phyloP scores from a whole-genome alignment of 2,113 vertebrate species.

The Microtus oregoni region DNA sequence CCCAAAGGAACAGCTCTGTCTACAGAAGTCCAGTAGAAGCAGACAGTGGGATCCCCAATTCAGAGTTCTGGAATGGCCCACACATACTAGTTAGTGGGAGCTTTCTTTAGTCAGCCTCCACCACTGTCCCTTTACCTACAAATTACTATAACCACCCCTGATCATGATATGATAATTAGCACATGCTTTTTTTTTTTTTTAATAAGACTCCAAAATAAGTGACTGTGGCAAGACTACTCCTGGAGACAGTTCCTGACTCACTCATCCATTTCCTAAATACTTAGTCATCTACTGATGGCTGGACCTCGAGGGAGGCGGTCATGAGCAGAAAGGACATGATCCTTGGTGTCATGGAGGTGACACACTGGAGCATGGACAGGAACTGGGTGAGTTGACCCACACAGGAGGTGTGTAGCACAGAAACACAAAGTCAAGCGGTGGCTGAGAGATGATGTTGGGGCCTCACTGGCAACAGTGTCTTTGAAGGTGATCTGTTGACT shows the following conservation, averaged over 20 bases:
- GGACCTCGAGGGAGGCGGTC: background rate
- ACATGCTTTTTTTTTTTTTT: slow-evolving; percentile 49
- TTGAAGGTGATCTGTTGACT: background rate
- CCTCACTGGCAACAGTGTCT: background rate
- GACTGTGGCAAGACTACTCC: slow-evolving; percentile 39
- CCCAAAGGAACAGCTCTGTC: background rate
- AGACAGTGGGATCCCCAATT: slow-evolving; percentile 41
- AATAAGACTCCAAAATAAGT: slow-evolving; percentile 63
- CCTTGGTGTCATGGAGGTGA: background rate
- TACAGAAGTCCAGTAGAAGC: background rate
- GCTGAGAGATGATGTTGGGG: background rate
- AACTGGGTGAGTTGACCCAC: background rate
- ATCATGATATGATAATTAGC: slow-evolving; percentile 71
- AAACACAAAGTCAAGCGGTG: background rate
- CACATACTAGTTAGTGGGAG: background rate
- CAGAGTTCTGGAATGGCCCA: slow-evolving; percentile 1
- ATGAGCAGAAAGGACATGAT: background rate
- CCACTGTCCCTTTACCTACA: slow-evolving; percentile 66
- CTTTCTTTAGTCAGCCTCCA: slow-evolving; percentile 57
- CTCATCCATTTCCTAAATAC: slow-evolving; percentile 54
- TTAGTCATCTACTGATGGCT: slow-evolving; percentile 1
- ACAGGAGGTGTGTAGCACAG: background rate
- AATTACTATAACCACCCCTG: slow-evolving; percentile 66
- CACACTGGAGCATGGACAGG: background rate
- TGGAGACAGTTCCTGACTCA: slow-evolving; percentile 58